A percentile compares a stretch with the other conserved stretches of the same genome.
These are phyloP conservation scores for Meloidogyne floridensis DNA, from an alignment of 1,140 invertebrate genomes.

Conservation along the genomic window DNA sequence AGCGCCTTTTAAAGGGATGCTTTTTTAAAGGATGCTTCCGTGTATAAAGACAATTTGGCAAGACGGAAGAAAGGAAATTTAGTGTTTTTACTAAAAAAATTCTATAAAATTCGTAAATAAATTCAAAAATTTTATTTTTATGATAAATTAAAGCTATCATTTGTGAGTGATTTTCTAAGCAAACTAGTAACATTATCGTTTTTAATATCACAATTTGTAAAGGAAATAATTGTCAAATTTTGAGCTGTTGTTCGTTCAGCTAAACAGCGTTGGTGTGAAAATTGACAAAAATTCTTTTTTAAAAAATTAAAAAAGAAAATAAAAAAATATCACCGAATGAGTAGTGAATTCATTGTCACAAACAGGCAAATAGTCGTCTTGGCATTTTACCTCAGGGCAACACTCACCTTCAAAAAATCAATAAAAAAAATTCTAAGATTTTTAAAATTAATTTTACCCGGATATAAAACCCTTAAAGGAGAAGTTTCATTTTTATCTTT, in stretches of 20 bases:
- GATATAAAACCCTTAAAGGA: conserved; percentile 14
- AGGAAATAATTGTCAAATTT: conserved; percentile 46
- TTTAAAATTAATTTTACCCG: conserved; percentile 18
- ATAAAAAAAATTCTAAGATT: background rate
- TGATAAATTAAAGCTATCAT: background rate
- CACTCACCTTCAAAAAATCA: conserved; percentile 36
- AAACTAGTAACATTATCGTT: background rate
- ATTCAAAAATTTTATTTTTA: background rate
- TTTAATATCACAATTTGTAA: conserved; percentile 43
- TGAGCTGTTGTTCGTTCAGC: conserved; percentile 30
- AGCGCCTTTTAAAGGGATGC: background rate
- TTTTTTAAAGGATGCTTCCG: background rate
- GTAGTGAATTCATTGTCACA: conserved; percentile 52
- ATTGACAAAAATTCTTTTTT: conserved; percentile 55
- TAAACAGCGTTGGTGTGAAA: conserved; percentile 49
- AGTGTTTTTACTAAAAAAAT: background rate
- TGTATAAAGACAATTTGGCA: background rate
- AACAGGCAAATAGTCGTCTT: conserved; percentile 49
- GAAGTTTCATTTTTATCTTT: background rate
- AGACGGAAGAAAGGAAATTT: background rate
- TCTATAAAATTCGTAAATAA: background rate
- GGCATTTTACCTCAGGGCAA: conserved; percentile 40
- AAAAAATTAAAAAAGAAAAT: conserved; percentile 17
- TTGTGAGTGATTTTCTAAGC: background rate
- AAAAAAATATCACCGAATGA: conserved; percentile 10